Percentiles rank a stretch among this genome's conserved stretches.
Conservation (phyloP, 2,888 invertebrate species). For the Stramonita haemastoma region DNA sequence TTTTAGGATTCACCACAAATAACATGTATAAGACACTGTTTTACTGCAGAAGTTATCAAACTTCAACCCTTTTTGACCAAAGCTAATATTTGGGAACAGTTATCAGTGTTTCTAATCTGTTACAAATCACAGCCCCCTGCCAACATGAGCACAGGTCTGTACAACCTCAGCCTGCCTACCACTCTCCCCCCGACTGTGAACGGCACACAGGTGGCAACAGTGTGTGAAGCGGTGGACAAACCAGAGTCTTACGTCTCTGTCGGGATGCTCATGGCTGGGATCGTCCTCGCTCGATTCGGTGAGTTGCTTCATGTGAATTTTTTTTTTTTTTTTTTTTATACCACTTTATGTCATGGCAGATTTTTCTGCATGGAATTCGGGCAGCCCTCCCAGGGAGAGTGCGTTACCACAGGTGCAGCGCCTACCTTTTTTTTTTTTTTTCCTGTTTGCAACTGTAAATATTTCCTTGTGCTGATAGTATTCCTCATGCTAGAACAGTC, state of each 20-base stretch:
- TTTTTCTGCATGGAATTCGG: too few species aligned
- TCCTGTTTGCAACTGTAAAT: too few species aligned
- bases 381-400: too few species aligned
- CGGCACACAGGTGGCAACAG: neutral
- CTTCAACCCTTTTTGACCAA: neutral
- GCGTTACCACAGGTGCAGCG: too few species aligned
- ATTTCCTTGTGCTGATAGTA: too few species aligned
- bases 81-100: neutral
- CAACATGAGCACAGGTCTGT: neutral
- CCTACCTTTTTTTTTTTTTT: too few species aligned
- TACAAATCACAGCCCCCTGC: neutral
- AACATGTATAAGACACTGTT: too few species aligned
- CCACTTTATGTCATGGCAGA: too few species aligned
- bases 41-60: neutral
- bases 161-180: neutral
- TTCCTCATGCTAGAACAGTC: too few species aligned
- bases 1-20: too few species aligned
- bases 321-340: too few species aligned
- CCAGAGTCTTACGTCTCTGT: constrained; percentile 64
- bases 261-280: constrained; percentile 69
- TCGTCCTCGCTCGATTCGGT: constrained; percentile 73
- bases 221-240: neutral
- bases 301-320: constrained; percentile 50
- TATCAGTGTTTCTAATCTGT: neutral
- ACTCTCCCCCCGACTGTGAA: neutral